These are phyloP conservation scores for Atrina japonica DNA, from an alignment of 2,888 invertebrate species.

Conservation along the genomic window DNA sequence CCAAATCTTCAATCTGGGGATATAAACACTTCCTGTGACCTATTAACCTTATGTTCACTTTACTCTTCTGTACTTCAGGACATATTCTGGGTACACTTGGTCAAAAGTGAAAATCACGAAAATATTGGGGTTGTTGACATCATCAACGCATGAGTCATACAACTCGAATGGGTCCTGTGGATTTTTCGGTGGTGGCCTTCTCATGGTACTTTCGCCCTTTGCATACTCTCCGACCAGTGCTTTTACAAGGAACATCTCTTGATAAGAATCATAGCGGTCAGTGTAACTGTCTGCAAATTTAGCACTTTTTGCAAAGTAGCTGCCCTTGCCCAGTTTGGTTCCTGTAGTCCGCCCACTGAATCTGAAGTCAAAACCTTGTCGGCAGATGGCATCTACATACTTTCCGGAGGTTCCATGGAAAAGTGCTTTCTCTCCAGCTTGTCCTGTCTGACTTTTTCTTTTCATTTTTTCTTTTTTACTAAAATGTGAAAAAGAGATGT, in stretches of 20 bases:
- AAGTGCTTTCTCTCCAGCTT: slow-evolving; percentile 51
- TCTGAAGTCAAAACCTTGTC: slow-evolving; percentile 72
- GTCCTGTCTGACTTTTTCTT: slow-evolving; percentile 40
- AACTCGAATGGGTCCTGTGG: slow-evolving; percentile 58
- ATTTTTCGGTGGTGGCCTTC: slow-evolving; percentile 70
- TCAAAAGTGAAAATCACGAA: slow-evolving; percentile 71
- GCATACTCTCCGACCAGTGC: slow-evolving; percentile 70
- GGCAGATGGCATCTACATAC: slow-evolving; percentile 63
- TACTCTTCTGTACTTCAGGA: slow-evolving; percentile 57
- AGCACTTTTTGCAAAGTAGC: slow-evolving; percentile 68
- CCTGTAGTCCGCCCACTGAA: slow-evolving; percentile 64
- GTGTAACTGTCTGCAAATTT: slow-evolving; percentile 59
- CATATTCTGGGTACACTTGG: slow-evolving; percentile 74
- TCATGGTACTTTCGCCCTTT: slow-evolving; percentile 54
- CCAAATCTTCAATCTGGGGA: no score
- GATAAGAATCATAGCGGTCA: slow-evolving; percentile 28
- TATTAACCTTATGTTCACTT: no score
- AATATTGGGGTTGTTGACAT: slow-evolving; percentile 61
- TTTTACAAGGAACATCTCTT: slow-evolving; percentile 65
- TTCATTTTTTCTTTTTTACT: slow-evolving; percentile 63
- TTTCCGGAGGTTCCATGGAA: slow-evolving; percentile 67
- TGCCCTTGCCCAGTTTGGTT: slow-evolving; percentile 68
- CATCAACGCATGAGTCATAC: slow-evolving; percentile 73
- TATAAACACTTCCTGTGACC: no score
- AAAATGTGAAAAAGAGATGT: slow-evolving; percentile 19